phyloP scores from a whole-genome alignment of 2,888 invertebrate species.

The Petrophora chlorosata region DNA sequence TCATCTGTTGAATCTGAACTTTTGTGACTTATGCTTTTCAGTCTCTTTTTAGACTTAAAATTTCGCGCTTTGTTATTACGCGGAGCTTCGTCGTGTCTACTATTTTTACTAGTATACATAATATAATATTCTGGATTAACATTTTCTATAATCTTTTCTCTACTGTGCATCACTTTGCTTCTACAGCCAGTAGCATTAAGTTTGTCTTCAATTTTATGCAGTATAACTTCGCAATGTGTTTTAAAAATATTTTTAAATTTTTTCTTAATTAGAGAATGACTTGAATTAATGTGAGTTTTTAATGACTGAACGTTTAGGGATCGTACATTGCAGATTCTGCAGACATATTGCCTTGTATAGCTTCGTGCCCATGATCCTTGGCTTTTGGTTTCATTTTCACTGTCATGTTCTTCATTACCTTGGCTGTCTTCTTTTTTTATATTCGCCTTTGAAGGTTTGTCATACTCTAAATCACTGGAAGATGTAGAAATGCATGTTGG shows the following conservation, averaged over 20 bases:
- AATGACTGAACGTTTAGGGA: constrained; percentile 22
- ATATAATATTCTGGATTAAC: constrained; percentile 48
- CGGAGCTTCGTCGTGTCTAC: constrained; percentile 27
- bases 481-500: constrained; percentile 6
- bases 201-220: constrained; percentile 56
- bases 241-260: constrained; percentile 47
- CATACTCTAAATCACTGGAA: constrained; percentile 13
- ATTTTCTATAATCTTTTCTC: constrained; percentile 51
- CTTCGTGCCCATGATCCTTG: not conserved
- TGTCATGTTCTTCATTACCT: not conserved
- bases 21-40: constrained; percentile 2
- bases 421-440: not conserved
- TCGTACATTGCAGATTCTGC: constrained; percentile 34
- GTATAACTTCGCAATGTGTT: constrained; percentile 47
- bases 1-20: constrained; percentile 21
- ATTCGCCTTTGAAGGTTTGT: not conserved
- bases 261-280: constrained; percentile 31
- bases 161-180: constrained; percentile 51
- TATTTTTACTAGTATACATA: constrained; percentile 38
- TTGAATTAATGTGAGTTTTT: constrained; percentile 24
- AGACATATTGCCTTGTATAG: constrained; percentile 7
- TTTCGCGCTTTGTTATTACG: not conserved
- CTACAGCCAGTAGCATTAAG: constrained; percentile 55
- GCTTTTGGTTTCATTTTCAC: not conserved
- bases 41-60: not conserved